phyloP scores from a whole-genome alignment of 1,140 invertebrate genomes.

The Euura saliciscinereae region DNA sequence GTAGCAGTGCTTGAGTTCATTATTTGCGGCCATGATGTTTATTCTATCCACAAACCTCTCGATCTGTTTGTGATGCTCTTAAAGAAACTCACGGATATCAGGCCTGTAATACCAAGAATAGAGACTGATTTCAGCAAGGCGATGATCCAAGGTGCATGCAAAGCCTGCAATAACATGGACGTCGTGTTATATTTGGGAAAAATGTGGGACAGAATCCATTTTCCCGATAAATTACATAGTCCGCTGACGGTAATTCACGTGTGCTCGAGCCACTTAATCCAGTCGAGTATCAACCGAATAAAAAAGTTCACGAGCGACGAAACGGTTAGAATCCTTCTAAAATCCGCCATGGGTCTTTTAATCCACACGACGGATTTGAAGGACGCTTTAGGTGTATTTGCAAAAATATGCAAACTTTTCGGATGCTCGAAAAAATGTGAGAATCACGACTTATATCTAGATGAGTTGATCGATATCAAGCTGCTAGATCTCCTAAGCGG shows the following conservation, averaged over 20 bases:
- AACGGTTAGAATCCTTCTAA: not conserved
- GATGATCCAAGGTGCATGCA: not conserved
- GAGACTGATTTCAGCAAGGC: slow-evolving; percentile 10
- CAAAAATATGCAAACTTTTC: not conserved
- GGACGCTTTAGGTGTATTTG: not conserved
- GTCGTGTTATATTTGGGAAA: slow-evolving; percentile 8
- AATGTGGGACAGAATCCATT: not conserved
- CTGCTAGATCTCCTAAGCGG: not conserved
- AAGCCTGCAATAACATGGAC: slow-evolving; percentile 2
- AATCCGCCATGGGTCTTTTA: not conserved
- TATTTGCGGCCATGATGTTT: slow-evolving; percentile 11
- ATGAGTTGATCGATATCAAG: not conserved
- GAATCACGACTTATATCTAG: not conserved
- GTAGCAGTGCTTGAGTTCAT: slow-evolving; percentile 9
- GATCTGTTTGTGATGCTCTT: not conserved
- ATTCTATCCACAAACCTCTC: slow-evolving; percentile 2
- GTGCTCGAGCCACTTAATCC: not conserved
- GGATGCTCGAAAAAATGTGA: not conserved
- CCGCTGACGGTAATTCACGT: not conserved
- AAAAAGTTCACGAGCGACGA: not conserved
- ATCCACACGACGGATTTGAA: slow-evolving; percentile 12
- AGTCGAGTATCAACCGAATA: not conserved
- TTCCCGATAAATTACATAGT: not conserved
- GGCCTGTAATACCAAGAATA: not conserved
- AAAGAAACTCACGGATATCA: not conserved